These are phyloP conservation scores for Drosophila ezoana DNA, from an alignment of 2,888 invertebrate genomes.

Conservation along the genomic window DNA sequence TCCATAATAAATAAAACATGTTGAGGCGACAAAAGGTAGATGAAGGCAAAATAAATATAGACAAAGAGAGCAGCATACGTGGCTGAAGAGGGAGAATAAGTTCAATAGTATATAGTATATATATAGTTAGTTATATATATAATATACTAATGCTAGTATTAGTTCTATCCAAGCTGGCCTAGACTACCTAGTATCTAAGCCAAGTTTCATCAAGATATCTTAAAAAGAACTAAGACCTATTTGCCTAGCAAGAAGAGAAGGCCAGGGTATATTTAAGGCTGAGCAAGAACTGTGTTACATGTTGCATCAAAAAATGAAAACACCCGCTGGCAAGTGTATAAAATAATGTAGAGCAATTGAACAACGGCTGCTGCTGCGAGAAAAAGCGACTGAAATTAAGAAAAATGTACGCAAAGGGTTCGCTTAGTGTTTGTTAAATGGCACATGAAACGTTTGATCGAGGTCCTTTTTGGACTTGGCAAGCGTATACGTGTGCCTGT, in stretches of 20 bases:
- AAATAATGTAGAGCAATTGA: conserved; percentile 58
- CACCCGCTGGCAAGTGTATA: neutral
- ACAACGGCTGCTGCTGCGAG: conserved; percentile 19
- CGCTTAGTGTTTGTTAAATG: conserved; percentile 74
- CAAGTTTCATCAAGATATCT: too few relatives aligned
- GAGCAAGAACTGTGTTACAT: neutral
- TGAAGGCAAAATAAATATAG: too few relatives aligned
- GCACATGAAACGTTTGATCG: conserved; percentile 74
- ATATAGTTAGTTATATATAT: too few relatives aligned
- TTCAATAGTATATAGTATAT: too few relatives aligned
- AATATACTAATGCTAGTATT: too few relatives aligned
- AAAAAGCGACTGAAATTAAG: conserved; percentile 65
- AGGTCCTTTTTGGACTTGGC: conserved; percentile 47
- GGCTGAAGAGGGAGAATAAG: too few relatives aligned
- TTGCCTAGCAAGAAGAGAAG: neutral
- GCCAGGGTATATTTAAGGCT: neutral
- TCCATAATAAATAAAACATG: too few relatives aligned
- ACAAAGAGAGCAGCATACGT: too few relatives aligned
- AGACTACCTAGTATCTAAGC: too few relatives aligned
- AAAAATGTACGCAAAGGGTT: conserved; percentile 76
- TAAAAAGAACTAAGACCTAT: too few relatives aligned
- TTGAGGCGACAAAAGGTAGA: too few relatives aligned
- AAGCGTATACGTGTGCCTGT: neutral
- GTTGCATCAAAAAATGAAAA: neutral
- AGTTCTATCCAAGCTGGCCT: too few relatives aligned